These are phyloP conservation scores for Folsomia candida DNA, from an alignment of 2,888 invertebrate genomes.

Conservation along the genomic window DNA sequence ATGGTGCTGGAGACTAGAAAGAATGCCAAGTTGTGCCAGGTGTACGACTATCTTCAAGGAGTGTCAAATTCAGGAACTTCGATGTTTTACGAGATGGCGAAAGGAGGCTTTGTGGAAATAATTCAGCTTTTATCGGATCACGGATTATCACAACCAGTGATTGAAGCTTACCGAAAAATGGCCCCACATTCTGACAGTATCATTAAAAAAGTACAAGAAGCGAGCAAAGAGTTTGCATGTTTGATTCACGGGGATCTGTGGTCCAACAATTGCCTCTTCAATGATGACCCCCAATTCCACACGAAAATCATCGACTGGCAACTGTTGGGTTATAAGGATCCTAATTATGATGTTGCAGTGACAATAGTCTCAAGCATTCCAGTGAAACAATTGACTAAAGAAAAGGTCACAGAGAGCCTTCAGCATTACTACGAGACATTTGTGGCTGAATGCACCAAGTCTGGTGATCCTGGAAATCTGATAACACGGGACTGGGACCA, in stretches of 20 bases:
- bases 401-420: constrained; percentile 21
- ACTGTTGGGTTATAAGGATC: constrained; percentile 30
- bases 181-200: constrained; percentile 8
- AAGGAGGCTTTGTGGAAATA: constrained; percentile 13
- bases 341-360: constrained; percentile 31
- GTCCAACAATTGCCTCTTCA: constrained; percentile 43
- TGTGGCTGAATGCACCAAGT: constrained; percentile 4
- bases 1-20: constrained; percentile 19
- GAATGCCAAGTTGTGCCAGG: constrained; percentile 17
- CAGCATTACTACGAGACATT: constrained; percentile 34
- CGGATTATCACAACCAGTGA: constrained; percentile 10
- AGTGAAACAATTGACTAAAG: constrained; percentile 15
- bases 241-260: constrained; percentile 45
- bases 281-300: constrained; percentile 1
- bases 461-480: not conserved
- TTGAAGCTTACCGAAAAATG: constrained; percentile 22
- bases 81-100: constrained; percentile 10
- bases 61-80: not conserved
- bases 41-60: constrained; percentile 31
- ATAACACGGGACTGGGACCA: constrained; percentile 21
- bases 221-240: constrained; percentile 15
- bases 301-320: constrained; percentile 49
- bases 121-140: constrained; percentile 21
- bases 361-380: constrained; percentile 36
- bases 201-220: constrained; percentile 9